phyloP scores from a whole-genome alignment of 2,113 vertebrate genomes.

The Brachyhypopomus gauderio region DNA sequence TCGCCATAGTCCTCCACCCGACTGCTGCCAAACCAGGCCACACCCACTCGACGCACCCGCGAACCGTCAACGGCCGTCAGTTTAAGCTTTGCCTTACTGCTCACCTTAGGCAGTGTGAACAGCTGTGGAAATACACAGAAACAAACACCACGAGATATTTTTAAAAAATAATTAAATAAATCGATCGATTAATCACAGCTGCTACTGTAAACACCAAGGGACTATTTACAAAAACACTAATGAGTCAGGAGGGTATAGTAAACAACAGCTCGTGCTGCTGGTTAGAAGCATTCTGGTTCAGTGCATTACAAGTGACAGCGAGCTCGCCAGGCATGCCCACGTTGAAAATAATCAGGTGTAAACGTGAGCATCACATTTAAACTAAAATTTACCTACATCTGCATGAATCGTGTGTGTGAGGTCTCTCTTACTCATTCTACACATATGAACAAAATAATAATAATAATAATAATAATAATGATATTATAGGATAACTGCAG shows the following conservation, averaged over 20 bases:
- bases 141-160: not conserved
- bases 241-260: not conserved
- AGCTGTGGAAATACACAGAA: slow-evolving; percentile 71
- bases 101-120: slow-evolving; percentile 93
- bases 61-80: slow-evolving; percentile 93
- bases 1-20: slow-evolving; percentile 84
- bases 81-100: slow-evolving; percentile 92
- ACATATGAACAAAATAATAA: too few species aligned
- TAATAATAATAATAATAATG: too few species aligned
- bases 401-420: not conserved
- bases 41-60: slow-evolving; percentile 83
- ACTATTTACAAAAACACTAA: not conserved
- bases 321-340: not conserved
- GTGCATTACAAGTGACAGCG: not conserved
- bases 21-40: slow-evolving; percentile 87
- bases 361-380: not conserved
- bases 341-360: not conserved
- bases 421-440: too few species aligned
- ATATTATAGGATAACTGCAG: too few species aligned
- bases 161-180: not conserved
- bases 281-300: not conserved
- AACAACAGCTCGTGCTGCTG: not conserved
- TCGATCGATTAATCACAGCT: not conserved
- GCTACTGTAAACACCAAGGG: not conserved
- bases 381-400: not conserved